Percentiles rank a stretch among this genome's conserved stretches.
Conservation (phyloP, 2,888 invertebrate species). For the Liopterus haemorrhoidalis region DNA sequence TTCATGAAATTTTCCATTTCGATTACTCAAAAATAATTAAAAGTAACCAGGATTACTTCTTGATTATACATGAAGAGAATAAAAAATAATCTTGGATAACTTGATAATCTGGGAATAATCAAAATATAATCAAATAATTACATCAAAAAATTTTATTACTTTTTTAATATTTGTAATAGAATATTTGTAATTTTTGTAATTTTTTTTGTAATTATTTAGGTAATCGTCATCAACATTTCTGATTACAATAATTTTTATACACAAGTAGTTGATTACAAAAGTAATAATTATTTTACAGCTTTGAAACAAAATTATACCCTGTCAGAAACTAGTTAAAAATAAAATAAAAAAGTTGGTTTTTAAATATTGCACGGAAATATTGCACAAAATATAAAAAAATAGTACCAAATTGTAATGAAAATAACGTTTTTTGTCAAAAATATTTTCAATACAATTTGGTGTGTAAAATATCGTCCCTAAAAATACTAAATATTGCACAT, state of each 20-base stretch:
- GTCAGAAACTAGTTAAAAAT: background rate
- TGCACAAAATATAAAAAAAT: background rate
- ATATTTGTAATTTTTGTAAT: no score
- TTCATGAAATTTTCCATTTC: no score
- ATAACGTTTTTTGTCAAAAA: background rate
- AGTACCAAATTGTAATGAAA: background rate
- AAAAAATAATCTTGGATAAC: no score
- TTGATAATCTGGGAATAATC: no score
- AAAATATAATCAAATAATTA: no score
- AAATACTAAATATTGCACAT: constrained; percentile 13
- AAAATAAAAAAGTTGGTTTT: constrained; percentile 14
- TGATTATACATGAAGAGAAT: no score
- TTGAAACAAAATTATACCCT: background rate
- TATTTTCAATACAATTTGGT: background rate
- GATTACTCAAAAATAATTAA: no score
- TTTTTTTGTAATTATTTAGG: no score
- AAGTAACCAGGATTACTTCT: no score
- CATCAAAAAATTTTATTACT: no score
- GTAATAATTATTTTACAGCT: background rate
- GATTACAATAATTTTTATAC: no score
- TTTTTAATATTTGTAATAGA: no score
- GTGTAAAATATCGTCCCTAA: constrained; percentile 5
- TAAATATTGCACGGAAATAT: constrained; percentile 17
- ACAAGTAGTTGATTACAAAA: background rate
- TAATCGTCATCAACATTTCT: background rate